Evolutionary conservation across 2,113 vertebrate genomes (phyloP).

Genomic region (Hemibagrus wyckioides): DNA sequence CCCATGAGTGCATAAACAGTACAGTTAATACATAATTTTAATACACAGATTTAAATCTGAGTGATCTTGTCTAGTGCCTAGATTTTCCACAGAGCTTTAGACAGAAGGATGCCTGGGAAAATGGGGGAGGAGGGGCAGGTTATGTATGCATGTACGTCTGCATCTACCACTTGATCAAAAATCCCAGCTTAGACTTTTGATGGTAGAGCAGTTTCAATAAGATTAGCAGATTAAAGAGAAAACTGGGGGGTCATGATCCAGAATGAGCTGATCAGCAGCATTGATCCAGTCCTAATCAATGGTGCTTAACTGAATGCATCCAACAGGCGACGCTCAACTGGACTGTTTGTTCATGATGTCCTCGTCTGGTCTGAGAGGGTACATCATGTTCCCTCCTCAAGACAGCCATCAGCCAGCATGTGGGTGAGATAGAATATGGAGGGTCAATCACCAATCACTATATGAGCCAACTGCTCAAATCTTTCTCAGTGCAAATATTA

Average conservation of each 20-base stretch:
- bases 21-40: background rate
- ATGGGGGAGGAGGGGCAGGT: background rate
- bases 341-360: conserved; percentile 48
- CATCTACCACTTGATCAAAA: conserved; percentile 42
- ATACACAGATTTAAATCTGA: background rate
- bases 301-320: conserved; percentile 15
- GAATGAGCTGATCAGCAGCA: conserved; percentile 43
- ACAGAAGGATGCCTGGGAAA: background rate
- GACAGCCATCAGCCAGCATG: conserved; percentile 20
- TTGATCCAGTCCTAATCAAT: conserved; percentile 48
- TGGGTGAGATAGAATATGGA: conserved; percentile 32
- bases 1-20: no score
- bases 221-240: conserved; percentile 41
- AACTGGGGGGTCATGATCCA: conserved; percentile 39
- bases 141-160: conserved; percentile 37
- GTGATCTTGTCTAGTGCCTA: background rate
- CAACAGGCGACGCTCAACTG: background rate
- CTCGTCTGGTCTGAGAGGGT: conserved; percentile 28
- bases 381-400: conserved; percentile 40
- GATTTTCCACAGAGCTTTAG: background rate
- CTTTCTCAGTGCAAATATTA: conserved; percentile 6
- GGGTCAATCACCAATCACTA: conserved; percentile 30
- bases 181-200: conserved; percentile 1
- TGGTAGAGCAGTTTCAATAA: conserved; percentile 30
- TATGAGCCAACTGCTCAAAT: background rate